These are phyloP conservation scores for Caenorhabditis sp. DNA, from an alignment of 2,888 invertebrate genomes.

Conservation along the genomic window DNA sequence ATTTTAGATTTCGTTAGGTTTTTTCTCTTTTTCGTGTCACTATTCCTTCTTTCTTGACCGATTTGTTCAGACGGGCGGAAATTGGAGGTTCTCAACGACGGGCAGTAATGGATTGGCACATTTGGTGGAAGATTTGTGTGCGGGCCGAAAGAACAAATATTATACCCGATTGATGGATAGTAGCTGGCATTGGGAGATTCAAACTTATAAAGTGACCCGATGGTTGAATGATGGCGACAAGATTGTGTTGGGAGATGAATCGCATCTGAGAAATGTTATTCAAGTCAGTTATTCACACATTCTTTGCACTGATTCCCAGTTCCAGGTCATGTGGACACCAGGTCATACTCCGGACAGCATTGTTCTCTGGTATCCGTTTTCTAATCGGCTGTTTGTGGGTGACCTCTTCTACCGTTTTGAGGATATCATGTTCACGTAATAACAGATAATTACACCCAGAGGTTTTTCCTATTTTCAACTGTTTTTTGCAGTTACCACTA, in stretches of 20 bases:
- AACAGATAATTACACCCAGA: slow-evolving; percentile 5
- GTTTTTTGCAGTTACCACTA: slow-evolving; percentile 69
- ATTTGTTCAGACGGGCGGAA: slow-evolving; percentile 71
- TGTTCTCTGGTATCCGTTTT: slow-evolving; percentile 70
- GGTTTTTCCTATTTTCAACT: neutral
- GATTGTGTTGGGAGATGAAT: slow-evolving; percentile 67
- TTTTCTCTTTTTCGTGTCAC: neutral
- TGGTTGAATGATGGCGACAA: slow-evolving; percentile 72
- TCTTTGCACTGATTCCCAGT: neutral
- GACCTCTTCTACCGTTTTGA: slow-evolving; percentile 74
- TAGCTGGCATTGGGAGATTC: slow-evolving; percentile 74
- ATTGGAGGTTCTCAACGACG: slow-evolving; percentile 74
- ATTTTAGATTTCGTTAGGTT: neutral
- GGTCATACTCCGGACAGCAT: slow-evolving; percentile 75
- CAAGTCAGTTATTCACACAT: slow-evolving; percentile 28
- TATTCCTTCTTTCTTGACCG: slow-evolving; percentile 21
- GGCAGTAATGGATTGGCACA: slow-evolving; percentile 71
- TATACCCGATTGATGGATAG: slow-evolving; percentile 73
- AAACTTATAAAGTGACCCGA: slow-evolving; percentile 74
- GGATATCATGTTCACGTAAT: slow-evolving; percentile 72
- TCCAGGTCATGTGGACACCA: slow-evolving; percentile 71
- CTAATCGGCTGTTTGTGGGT: slow-evolving; percentile 70
- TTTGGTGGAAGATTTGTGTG: slow-evolving; percentile 71
- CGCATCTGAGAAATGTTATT: slow-evolving; percentile 56
- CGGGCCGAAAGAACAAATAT: slow-evolving; percentile 68